phyloP scores from a whole-genome alignment of 2,888 invertebrate genomes.

The Lithophane leautieri region DNA sequence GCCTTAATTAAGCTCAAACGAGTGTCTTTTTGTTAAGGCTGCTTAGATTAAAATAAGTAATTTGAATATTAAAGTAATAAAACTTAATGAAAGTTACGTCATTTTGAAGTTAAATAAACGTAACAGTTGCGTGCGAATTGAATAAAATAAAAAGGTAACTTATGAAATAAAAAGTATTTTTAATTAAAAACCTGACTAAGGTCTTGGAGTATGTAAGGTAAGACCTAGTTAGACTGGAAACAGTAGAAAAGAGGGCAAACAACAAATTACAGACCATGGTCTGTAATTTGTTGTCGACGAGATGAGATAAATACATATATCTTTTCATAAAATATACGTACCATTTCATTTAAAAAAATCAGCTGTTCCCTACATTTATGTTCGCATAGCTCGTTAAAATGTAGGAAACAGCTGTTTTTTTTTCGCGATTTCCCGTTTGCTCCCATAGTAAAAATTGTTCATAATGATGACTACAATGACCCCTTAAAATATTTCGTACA shows the following conservation, averaged over 20 bases:
- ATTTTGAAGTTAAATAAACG: constrained; percentile 21
- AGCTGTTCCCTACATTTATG: too few relatives aligned
- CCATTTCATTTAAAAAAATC: too few relatives aligned
- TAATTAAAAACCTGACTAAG: background rate
- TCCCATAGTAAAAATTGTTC: too few relatives aligned
- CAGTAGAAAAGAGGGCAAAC: background rate
- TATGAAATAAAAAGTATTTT: background rate
- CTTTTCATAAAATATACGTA: too few relatives aligned
- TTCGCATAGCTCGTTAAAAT: too few relatives aligned
- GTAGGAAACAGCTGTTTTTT: too few relatives aligned
- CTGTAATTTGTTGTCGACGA: background rate
- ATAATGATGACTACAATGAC: too few relatives aligned
- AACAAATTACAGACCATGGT: background rate
- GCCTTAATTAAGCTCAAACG: background rate
- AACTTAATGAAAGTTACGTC: constrained; percentile 8
- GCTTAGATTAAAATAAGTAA: background rate
- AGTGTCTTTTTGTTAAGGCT: background rate
- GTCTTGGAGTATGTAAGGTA: background rate
- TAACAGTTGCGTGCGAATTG: constrained; percentile 9
- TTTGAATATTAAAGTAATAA: constrained; percentile 28
- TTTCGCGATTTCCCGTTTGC: too few relatives aligned
- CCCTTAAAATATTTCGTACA: too few relatives aligned
- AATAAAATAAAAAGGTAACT: constrained; percentile 3
- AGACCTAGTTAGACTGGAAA: background rate
- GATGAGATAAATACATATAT: too few relatives aligned